A percentile compares a stretch with the other conserved stretches of the same genome.
Evolutionary conservation across 2,113 vertebrate species (phyloP).

Genomic region (Neodon shergylaensis): DNA sequence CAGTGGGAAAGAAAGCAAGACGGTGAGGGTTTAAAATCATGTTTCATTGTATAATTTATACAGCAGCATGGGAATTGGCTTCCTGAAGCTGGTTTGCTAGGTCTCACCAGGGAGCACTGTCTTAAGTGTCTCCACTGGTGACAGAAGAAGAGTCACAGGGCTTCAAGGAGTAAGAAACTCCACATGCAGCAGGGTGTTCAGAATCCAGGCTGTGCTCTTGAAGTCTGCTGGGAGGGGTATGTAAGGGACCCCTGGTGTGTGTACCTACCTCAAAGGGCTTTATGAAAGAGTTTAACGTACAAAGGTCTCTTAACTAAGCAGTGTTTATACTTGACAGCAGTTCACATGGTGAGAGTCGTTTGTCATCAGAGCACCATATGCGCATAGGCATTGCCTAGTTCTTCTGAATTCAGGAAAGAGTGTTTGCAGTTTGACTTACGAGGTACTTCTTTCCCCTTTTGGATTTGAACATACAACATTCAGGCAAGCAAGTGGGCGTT

Average conservation of each 20-base stretch:
- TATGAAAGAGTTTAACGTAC: not conserved
- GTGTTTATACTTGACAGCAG: rapidly evolving
- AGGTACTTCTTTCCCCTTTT: not conserved
- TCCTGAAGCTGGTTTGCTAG: not conserved
- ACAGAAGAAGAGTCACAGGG: not conserved
- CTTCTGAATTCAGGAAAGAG: not conserved
- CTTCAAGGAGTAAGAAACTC: not conserved
- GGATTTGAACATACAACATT: not conserved
- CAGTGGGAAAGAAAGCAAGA: constrained; percentile 85
- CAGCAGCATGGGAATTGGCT: not conserved
- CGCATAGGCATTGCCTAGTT: not conserved
- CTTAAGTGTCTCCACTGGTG: not conserved
- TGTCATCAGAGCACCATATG: not conserved
- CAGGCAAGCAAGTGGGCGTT: not conserved
- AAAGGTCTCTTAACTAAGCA: not conserved
- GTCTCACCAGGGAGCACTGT: not conserved
- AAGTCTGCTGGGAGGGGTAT: not conserved
- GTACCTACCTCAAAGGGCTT: not conserved
- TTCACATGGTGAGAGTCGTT: not conserved
- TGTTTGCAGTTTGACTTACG: not conserved
- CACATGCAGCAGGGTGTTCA: not conserved
- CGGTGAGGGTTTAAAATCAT: constrained; percentile 77
- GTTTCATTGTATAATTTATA: constrained; percentile 32
- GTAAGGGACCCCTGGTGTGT: not conserved
- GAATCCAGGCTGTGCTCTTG: not conserved